Base-by-base conservation (phyloP, 1,140 invertebrate species). In the Eumaeus atala region DNA sequence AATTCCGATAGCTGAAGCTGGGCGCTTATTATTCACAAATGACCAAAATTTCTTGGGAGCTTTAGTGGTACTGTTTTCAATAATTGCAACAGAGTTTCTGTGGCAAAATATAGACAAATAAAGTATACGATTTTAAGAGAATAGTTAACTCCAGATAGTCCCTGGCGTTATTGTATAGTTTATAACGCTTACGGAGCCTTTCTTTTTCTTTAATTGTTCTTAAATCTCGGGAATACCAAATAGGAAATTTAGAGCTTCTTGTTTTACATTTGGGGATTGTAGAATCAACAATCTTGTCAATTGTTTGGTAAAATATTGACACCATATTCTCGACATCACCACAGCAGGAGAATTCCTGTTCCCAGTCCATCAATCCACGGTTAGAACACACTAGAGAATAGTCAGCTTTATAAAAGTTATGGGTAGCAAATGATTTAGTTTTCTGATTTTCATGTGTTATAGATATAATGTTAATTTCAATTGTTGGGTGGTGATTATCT, bases 1-100 rank as follows among this genome's bases (percentile, higher is more conserved):
- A 14, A 62, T 40, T 53, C 12, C n/a, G 9, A 6, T 3, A 3
- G 21, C 21, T 28, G 21, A 28, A 48, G 53, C 16, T 33, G 21
- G 5, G 14, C 12, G 9, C 40, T 48, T 11, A 16, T 21, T 58
- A 62, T 62, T 21, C 58, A 40, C 21, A 54, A 68, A 21, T 57
- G 54, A 58, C 66, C 64, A 51, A 68, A 60, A n/a, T 36, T 48
- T 56, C 55, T 65, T 5, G 59, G 50, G 10, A 28, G 21, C 58
- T 64, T 40, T 49, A 50, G 5, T 11, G 11, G 8, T 64, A 10
- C 11, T n/a, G 28, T n/a, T 61, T 28, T 67, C 56, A 9, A 44
- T 56, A 16, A 35, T 16, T 4, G 47, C 9, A 17, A 59, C 28
- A 37, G 57, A 58, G 5, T 56, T 16, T 1, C n/a, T 18, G 37